phyloP scores from a whole-genome alignment of 1,140 invertebrate genomes.

The Danaus melanippus region DNA sequence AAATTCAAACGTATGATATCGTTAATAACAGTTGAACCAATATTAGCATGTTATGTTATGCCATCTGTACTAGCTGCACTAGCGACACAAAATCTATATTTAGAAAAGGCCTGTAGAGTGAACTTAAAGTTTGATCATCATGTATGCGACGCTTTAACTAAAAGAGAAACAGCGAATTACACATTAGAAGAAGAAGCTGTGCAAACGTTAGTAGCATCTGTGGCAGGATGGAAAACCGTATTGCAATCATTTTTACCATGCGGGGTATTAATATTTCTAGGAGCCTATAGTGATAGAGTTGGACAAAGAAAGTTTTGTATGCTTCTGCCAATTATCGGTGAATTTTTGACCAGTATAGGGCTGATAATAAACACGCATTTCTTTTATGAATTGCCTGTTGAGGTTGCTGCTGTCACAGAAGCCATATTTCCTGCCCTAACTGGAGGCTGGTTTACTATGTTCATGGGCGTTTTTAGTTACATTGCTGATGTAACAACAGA shows the following conservation, averaged over 20 bases:
- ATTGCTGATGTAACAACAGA: slow-evolving; percentile 88
- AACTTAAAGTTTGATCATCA: slow-evolving; percentile 80
- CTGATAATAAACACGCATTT: slow-evolving; percentile 86
- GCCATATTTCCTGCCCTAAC: slow-evolving; percentile 84
- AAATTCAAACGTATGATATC: slow-evolving; percentile 72
- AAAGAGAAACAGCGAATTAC: slow-evolving; percentile 79
- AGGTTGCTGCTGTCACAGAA: slow-evolving; percentile 82
- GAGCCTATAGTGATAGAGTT: slow-evolving; percentile 82
- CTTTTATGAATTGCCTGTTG: slow-evolving; percentile 83
- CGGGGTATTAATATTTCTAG: slow-evolving; percentile 83
- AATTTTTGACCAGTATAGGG: slow-evolving; percentile 83
- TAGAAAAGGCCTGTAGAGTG: slow-evolving; percentile 88
- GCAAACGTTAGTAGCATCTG: slow-evolving; percentile 82
- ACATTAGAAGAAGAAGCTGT: slow-evolving; percentile 81
- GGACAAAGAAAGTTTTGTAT: slow-evolving; percentile 88
- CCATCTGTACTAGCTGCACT: slow-evolving; percentile 83
- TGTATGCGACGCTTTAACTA: slow-evolving; percentile 81
- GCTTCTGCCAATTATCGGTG: slow-evolving; percentile 85
- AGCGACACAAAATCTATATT: slow-evolving; percentile 85
- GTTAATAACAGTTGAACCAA: slow-evolving; percentile 85
- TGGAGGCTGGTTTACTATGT: slow-evolving; percentile 89
- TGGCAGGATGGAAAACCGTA: slow-evolving; percentile 86
- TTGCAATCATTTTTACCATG: slow-evolving; percentile 83
- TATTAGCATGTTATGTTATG: slow-evolving; percentile 85
- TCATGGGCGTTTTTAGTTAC: slow-evolving; percentile 92